These are phyloP conservation scores for Perdix hodgsoniae DNA, from an alignment of 2,797 vertebrate genomes.

Conservation along the genomic window DNA sequence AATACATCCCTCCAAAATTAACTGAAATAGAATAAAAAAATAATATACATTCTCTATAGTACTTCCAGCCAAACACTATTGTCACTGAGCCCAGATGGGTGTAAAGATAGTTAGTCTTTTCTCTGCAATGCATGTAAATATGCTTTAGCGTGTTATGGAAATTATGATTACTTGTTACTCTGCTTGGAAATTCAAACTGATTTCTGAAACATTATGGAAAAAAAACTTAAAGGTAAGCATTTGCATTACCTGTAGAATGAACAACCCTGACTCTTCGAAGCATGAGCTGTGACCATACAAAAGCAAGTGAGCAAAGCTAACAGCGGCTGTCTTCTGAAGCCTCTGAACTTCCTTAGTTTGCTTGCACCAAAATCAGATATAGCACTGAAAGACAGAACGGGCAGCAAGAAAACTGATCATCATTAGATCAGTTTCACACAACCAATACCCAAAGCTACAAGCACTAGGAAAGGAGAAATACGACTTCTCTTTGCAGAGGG, in stretches of 20 bases:
- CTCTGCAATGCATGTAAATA: not conserved
- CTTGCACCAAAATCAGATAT: not conserved
- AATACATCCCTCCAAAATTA: not conserved
- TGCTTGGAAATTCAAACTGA: not conserved
- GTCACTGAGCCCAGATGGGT: not conserved
- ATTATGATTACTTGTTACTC: not conserved
- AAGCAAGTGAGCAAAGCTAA: not conserved
- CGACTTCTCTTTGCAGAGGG: not conserved
- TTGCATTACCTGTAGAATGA: not conserved
- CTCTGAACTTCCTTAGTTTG: not conserved
- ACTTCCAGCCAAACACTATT: not conserved
- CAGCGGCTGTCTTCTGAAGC: not conserved
- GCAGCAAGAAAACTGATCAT: not conserved
- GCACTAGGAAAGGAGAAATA: not conserved
- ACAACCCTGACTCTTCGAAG: not conserved
- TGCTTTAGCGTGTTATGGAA: not conserved
- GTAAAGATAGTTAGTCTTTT: not conserved
- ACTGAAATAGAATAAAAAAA: not conserved
- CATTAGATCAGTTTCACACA: not conserved
- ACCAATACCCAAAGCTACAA: fast-evolving
- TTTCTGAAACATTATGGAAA: not conserved
- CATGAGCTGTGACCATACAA: not conserved
- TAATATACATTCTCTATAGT: not conserved
- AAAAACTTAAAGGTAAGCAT: not conserved
- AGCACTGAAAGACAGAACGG: not conserved